Percentiles rank a stretch among this genome's conserved stretches.
Conservation (phyloP, 2,888 invertebrate genomes). For the Tuberolachnus salignus region DNA sequence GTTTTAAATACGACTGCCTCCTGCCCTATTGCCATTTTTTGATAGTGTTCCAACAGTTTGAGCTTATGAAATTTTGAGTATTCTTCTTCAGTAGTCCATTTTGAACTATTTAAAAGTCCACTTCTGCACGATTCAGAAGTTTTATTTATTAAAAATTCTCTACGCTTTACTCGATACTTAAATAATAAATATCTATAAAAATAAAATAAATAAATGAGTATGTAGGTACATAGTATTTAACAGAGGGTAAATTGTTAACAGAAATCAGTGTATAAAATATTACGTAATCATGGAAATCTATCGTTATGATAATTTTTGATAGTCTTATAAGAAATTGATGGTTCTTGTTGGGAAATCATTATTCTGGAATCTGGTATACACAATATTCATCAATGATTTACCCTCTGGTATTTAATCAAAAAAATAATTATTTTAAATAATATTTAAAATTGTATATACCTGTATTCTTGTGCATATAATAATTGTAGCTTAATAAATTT, state of each 20-base stretch:
- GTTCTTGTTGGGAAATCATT: too few species aligned
- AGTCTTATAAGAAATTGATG: too few species aligned
- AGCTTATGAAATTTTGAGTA: slow-evolving; percentile 26
- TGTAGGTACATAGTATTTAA: too few species aligned
- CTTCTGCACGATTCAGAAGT: slow-evolving; percentile 35
- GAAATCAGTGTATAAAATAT: too few species aligned
- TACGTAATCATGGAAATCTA: too few species aligned
- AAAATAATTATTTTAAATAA: background rate
- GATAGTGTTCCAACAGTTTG: slow-evolving; percentile 47
- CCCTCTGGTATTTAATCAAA: too few species aligned
- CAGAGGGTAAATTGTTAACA: too few species aligned
- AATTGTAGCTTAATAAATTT: slow-evolving; percentile 43
- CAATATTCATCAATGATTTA: too few species aligned
- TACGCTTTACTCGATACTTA: slow-evolving; percentile 44
- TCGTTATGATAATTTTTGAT: too few species aligned
- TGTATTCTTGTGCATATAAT: slow-evolving; percentile 53
- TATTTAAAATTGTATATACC: slow-evolving; percentile 13
- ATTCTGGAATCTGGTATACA: too few species aligned
- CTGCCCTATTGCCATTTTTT: slow-evolving; percentile 45
- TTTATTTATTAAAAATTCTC: slow-evolving; percentile 48
- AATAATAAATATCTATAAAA: slow-evolving; percentile 44
- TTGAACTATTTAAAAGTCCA: slow-evolving; percentile 31
- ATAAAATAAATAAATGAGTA: background rate
- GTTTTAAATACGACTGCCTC: slow-evolving; percentile 50
- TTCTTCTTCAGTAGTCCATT: slow-evolving; percentile 49